Percentiles rank a stretch among this genome's conserved stretches.
Conservation (phyloP, 1,140 invertebrate species). For the Nixonia krombeini region DNA sequence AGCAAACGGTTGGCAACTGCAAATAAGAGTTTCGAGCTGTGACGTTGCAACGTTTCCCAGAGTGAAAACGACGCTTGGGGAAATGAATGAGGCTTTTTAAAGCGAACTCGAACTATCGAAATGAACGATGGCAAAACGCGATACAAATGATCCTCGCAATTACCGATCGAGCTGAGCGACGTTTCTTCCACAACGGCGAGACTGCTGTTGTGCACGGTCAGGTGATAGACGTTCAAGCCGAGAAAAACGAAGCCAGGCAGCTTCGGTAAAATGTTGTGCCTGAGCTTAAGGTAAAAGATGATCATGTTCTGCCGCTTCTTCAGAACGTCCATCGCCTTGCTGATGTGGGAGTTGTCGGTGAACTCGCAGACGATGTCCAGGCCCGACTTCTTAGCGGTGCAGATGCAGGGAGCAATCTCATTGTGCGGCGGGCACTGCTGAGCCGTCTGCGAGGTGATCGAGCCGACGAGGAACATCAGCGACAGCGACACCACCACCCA, state of each 20-base stretch:
- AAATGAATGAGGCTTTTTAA: no score
- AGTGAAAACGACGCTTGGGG: no score
- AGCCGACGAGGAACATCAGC: slow-evolving; percentile 15
- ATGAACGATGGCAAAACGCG: no score
- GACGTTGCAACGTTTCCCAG: no score
- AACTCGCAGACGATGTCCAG: slow-evolving; percentile 89
- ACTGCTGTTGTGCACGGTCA: slow-evolving; percentile 90
- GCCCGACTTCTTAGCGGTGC: slow-evolving; percentile 87
- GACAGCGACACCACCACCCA: slow-evolving; percentile 29
- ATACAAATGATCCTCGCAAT: no score
- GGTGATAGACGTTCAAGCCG: slow-evolving; percentile 87
- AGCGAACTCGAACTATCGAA: no score
- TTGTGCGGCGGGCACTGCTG: slow-evolving; percentile 80
- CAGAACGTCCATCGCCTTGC: slow-evolving; percentile 81
- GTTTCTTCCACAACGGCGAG: slow-evolving; percentile 88
- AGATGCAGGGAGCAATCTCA: slow-evolving; percentile 84
- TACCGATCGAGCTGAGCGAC: slow-evolving; percentile 87
- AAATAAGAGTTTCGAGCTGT: no score
- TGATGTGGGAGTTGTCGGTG: slow-evolving; percentile 82
- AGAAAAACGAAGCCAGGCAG: slow-evolving; percentile 87
- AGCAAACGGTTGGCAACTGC: no score
- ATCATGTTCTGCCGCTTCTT: slow-evolving; percentile 80
- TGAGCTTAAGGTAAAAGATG: slow-evolving; percentile 88
- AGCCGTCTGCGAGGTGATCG: slow-evolving; percentile 46
- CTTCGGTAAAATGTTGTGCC: slow-evolving; percentile 86